phyloP scores from a whole-genome alignment of 1,140 invertebrate species.

The Pseudoatta argentina region DNA sequence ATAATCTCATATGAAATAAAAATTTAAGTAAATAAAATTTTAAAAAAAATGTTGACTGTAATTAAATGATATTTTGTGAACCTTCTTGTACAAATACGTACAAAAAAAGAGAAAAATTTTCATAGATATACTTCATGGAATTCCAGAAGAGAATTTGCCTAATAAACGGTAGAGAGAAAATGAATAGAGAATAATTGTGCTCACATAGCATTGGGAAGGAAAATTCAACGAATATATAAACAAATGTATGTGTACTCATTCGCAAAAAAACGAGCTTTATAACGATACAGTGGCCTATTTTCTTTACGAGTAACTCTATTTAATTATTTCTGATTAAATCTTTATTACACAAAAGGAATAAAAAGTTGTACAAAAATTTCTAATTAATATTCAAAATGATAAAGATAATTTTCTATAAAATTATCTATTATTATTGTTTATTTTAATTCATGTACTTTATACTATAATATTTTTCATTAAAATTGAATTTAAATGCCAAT shows the following conservation, averaged over 20 bases:
- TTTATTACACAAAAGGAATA: neutral
- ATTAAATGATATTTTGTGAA: neutral
- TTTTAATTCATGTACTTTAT: neutral
- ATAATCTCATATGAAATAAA: constrained; percentile 3
- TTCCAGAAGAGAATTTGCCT: constrained; percentile 28
- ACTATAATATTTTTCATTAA: neutral
- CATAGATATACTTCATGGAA: constrained; percentile 14
- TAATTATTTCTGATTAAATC: neutral
- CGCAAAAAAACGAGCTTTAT: no score
- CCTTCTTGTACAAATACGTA: neutral
- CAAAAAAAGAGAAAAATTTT: constrained; percentile 16
- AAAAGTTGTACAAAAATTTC: neutral
- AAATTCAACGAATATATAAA: constrained; percentile 2
- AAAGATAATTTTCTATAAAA: neutral
- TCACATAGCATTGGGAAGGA: neutral
- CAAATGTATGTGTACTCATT: no score
- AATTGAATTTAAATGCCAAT: neutral
- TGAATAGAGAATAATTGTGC: constrained; percentile 8
- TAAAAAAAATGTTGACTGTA: neutral
- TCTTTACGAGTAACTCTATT: no score
- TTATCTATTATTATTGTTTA: neutral
- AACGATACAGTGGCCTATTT: no score
- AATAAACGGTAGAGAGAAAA: constrained; percentile 36
- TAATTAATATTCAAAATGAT: neutral
- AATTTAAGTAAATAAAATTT: neutral